Evolutionary conservation across 1,140 invertebrate genomes (phyloP).

Genomic region (Hylaeus volcanicus): DNA sequence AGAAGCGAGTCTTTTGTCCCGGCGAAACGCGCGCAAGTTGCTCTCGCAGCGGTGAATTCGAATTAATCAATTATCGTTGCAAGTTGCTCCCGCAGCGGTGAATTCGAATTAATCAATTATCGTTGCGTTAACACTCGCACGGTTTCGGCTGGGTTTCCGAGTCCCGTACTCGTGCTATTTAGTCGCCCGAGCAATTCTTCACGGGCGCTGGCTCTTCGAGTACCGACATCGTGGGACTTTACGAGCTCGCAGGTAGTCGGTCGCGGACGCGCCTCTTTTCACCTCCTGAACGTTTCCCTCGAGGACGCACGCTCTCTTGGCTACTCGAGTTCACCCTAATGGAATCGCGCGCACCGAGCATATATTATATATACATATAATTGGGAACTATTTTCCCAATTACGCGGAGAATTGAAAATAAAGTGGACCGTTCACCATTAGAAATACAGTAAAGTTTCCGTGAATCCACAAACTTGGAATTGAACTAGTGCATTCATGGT

Average conservation of each 20-base stretch:
- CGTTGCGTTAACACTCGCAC: conserved; percentile 67
- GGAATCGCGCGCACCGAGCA: conserved; percentile 66
- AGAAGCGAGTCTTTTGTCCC: not conserved
- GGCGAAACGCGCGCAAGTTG: conserved; percentile 2
- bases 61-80: conserved; percentile 63
- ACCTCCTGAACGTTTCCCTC: conserved; percentile 19
- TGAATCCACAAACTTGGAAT: no score
- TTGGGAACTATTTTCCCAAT: no score
- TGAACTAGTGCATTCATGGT: no score
- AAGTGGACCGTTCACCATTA: no score
- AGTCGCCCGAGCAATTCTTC: conserved; percentile 60
- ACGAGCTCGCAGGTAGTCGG: conserved; percentile 43
- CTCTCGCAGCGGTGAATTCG: conserved; percentile 1
- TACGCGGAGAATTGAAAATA: no score
- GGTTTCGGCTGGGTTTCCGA: conserved; percentile 28
- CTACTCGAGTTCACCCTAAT: conserved; percentile 73
- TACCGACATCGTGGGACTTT: conserved; percentile 63
- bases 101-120: conserved; percentile 57
- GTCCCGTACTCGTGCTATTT: not conserved
- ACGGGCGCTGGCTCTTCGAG: conserved; percentile 70
- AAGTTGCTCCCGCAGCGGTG: conserved; percentile 9
- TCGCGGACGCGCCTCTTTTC: conserved; percentile 25
- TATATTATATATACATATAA: no score
- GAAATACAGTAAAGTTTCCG: no score
- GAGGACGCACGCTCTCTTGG: conserved; percentile 70